Evolutionary conservation across 2,797 vertebrate genomes (phyloP).

Genomic region (Ctenochaetus hawaiiensis): DNA sequence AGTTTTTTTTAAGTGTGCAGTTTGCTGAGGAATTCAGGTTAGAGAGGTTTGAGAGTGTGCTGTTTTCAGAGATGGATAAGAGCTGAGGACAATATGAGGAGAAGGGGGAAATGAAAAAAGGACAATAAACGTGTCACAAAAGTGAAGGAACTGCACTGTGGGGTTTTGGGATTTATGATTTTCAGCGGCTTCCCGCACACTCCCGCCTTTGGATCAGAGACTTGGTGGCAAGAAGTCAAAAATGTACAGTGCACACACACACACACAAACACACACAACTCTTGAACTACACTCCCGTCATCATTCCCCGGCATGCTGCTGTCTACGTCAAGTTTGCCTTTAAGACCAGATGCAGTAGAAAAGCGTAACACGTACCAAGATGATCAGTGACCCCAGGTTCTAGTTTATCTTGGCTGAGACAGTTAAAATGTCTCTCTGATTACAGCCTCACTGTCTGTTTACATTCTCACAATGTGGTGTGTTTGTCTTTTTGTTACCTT

Average conservation of each 20-base stretch:
- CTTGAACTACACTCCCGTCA: conserved; percentile 42
- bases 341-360: conserved; percentile 37
- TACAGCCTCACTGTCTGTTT: conserved; percentile 54
- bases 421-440: conserved; percentile 48
- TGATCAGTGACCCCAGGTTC: conserved; percentile 34
- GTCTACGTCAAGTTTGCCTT: conserved; percentile 35
- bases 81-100: conserved; percentile 46
- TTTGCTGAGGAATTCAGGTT: conserved; percentile 37
- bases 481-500: neutral
- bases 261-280: conserved; percentile 28
- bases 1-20: neutral
- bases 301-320: conserved; percentile 27
- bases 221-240: conserved; percentile 72
- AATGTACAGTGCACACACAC: conserved; percentile 43
- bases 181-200: conserved; percentile 67
- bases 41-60: conserved; percentile 39
- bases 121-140: conserved; percentile 78
- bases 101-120: conserved; percentile 44
- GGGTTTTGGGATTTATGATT: conserved; percentile 68
- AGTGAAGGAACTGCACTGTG: conserved; percentile 63
- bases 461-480: conserved; percentile 10
- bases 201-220: conserved; percentile 59
- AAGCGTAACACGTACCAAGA: neutral
- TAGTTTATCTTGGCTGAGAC: conserved; percentile 50
- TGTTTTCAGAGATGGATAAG: conserved; percentile 50